Conservation (phyloP, 2,888 invertebrate species). For the Nipponacmea schrenckii region DNA sequence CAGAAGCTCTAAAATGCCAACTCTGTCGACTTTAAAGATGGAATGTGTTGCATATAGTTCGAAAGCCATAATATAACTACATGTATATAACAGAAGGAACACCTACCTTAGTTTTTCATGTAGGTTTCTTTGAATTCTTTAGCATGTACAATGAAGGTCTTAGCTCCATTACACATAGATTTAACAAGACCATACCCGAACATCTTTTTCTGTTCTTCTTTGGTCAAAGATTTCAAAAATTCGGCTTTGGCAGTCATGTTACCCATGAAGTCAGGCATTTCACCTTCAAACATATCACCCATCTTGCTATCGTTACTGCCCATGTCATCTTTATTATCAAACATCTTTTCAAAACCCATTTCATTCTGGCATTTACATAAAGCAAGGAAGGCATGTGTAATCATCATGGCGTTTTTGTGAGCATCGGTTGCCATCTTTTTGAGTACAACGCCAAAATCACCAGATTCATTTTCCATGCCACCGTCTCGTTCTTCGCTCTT, state of each 20-base stretch:
- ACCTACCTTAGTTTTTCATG: slow-evolving; percentile 2
- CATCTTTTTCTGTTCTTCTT: slow-evolving; percentile 10
- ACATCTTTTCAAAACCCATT: background rate
- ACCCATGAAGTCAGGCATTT: slow-evolving; percentile 1
- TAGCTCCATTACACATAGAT: slow-evolving; percentile 17
- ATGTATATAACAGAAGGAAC: too few relatives aligned
- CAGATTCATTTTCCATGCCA: background rate
- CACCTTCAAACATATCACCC: slow-evolving; percentile 6
- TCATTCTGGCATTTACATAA: slow-evolving; percentile 7
- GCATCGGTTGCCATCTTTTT: background rate
- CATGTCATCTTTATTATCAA: background rate
- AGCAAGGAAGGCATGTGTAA: slow-evolving; percentile 11
- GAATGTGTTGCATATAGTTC: too few relatives aligned
- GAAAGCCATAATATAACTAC: too few relatives aligned
- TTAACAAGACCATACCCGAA: slow-evolving; percentile 14
- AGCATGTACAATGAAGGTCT: slow-evolving; percentile 14
- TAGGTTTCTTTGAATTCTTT: slow-evolving; percentile 14
- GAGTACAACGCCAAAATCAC: slow-evolving; percentile 13
- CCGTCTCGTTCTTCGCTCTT: too few relatives aligned
- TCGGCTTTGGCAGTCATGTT: slow-evolving; percentile 6
- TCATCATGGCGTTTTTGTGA: slow-evolving; percentile 11
- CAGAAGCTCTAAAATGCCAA: too few relatives aligned
- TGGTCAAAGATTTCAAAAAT: slow-evolving; percentile 1
- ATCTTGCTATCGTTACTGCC: background rate
- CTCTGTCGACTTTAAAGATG: too few relatives aligned